Conservation (phyloP, 2,797 vertebrate species). For the Acanthurus leucopareius region DNA sequence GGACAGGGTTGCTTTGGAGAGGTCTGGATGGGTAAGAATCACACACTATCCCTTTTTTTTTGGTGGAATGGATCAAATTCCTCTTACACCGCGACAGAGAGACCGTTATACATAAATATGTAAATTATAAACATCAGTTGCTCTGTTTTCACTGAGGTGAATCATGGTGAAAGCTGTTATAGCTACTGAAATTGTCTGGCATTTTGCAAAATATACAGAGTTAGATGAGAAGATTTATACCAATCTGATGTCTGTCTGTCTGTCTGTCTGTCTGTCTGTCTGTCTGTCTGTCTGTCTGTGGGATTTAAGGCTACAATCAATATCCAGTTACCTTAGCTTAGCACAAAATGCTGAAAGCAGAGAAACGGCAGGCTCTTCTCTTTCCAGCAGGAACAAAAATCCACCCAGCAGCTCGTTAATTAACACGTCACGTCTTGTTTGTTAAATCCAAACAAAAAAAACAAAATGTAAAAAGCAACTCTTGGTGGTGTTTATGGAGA, state of each 20-base stretch:
- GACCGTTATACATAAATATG: neutral
- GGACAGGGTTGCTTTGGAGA: constrained; percentile 99
- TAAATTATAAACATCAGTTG: neutral
- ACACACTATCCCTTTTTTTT: neutral
- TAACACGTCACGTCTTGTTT: neutral
- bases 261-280: no score
- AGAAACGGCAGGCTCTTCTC: neutral
- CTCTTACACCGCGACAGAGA: neutral
- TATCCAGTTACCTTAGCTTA: neutral
- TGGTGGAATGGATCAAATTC: neutral
- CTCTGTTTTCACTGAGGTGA: neutral
- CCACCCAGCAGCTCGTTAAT: neutral
- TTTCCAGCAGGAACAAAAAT: neutral
- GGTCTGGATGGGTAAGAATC: constrained; percentile 96
- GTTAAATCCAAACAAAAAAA: neutral
- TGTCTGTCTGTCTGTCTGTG: neutral
- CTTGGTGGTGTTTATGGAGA: neutral
- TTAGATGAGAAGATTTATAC: neutral
- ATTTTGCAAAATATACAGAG: neutral
- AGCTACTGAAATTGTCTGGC: neutral
- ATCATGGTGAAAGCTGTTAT: neutral
- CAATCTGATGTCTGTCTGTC: neutral
- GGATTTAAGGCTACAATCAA: neutral
- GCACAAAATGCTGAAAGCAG: neutral
- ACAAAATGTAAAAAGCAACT: neutral